Evolutionary conservation across 2,797 vertebrate species (phyloP).

Genomic region (Sebastes minor): DNA sequence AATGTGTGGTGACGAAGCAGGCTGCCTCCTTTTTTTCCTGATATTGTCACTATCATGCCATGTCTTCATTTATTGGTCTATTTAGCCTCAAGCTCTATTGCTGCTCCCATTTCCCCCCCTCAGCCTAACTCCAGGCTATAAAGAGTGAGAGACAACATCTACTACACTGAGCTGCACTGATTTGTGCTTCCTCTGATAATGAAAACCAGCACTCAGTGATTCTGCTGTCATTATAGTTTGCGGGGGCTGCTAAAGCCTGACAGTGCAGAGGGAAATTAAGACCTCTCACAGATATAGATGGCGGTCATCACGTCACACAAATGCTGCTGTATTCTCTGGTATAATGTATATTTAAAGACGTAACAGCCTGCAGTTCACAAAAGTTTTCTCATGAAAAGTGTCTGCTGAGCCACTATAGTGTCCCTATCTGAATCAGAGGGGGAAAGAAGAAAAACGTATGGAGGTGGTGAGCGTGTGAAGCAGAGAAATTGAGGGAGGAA

Average conservation of each 20-base stretch:
- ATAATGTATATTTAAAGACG: not conserved
- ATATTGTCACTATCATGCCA: slow-evolving; percentile 30
- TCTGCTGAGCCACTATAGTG: not conserved
- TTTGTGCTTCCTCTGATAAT: slow-evolving; percentile 37
- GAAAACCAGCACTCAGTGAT: slow-evolving; percentile 21
- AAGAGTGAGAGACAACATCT: slow-evolving; percentile 5
- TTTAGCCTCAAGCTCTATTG: slow-evolving; percentile 31
- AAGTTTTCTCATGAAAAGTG: not conserved
- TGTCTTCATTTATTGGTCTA: slow-evolving; percentile 44
- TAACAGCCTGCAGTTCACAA: not conserved
- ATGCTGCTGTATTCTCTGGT: not conserved
- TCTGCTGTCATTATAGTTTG: slow-evolving; percentile 8
- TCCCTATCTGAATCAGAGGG: not conserved
- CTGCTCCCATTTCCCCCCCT: slow-evolving; percentile 18
- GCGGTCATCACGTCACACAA: not conserved
- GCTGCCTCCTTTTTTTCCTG: not conserved
- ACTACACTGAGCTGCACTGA: slow-evolving; percentile 14
- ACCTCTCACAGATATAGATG: not conserved
- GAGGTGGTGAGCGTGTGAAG: not conserved
- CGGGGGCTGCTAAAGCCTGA: not conserved
- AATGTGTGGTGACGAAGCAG: not conserved
- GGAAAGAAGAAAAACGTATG: not conserved
- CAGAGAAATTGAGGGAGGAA: not conserved
- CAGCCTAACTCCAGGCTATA: slow-evolving; percentile 34
- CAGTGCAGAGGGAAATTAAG: not conserved